These are phyloP conservation scores for Emydura subglobosa DNA, from an alignment of 2,113 vertebrate species.

Conservation along the genomic window DNA sequence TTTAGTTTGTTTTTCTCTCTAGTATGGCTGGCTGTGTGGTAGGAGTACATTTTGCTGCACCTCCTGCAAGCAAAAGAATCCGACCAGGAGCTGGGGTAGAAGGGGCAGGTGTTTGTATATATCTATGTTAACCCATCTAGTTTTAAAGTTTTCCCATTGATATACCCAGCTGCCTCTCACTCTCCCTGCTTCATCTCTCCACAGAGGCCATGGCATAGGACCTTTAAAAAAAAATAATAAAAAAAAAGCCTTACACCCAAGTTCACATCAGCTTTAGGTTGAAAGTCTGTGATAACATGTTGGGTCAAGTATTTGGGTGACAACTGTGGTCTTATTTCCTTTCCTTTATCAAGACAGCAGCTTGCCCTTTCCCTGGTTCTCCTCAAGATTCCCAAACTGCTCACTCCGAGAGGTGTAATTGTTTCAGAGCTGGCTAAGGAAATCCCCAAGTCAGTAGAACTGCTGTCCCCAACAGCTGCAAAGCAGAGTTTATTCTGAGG, in stretches of 20 bases:
- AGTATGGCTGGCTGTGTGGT: background rate
- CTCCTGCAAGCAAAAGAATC: background rate
- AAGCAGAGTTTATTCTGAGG: background rate
- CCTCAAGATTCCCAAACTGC: background rate
- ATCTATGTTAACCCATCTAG: background rate
- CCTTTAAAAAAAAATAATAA: background rate
- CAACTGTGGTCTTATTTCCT: background rate
- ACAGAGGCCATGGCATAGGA: background rate
- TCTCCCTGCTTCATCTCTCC: background rate
- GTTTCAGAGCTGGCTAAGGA: background rate
- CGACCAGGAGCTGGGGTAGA: background rate
- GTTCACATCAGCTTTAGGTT: too few relatives aligned
- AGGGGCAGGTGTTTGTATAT: background rate
- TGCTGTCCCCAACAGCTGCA: background rate
- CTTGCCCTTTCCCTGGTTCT: background rate
- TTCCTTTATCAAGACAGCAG: background rate
- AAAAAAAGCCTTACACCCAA: background rate
- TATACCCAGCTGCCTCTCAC: background rate
- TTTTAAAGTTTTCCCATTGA: background rate
- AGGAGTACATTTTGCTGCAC: background rate
- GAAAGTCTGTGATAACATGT: background rate
- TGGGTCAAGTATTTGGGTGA: background rate
- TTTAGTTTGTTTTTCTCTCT: background rate
- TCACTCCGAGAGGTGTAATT: background rate
- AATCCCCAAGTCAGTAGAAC: constrained; percentile 26